These are phyloP conservation scores for Ormyrus pomaceus DNA, from an alignment of 2,888 invertebrate species.

Conservation along the genomic window DNA sequence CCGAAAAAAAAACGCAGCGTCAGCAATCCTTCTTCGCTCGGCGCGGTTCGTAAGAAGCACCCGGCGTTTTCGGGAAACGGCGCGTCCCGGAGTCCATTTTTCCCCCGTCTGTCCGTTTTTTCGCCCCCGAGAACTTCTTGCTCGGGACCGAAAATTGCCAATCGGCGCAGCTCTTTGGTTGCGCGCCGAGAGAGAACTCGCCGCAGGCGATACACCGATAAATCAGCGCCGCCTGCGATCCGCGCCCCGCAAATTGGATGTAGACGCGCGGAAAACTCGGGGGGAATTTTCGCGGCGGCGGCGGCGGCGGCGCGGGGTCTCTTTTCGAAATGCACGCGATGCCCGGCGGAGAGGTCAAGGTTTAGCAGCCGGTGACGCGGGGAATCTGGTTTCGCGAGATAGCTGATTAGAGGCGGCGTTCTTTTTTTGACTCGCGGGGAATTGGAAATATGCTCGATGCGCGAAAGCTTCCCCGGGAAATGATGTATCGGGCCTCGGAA, in stretches of 20 bases:
- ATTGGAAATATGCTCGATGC: too few relatives aligned
- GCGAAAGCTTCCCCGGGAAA: too few relatives aligned
- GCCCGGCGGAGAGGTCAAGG: slow-evolving; percentile 52
- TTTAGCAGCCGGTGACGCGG: too few relatives aligned
- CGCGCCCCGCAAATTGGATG: slow-evolving; percentile 53
- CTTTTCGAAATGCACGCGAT: slow-evolving; percentile 54
- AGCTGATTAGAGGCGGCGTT: too few relatives aligned
- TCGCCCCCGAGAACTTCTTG: not conserved
- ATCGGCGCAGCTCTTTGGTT: slow-evolving; percentile 28
- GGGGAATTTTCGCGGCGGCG: slow-evolving; percentile 40
- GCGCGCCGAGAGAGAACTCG: not conserved
- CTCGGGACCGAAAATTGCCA: slow-evolving; percentile 51
- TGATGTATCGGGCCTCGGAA: too few relatives aligned
- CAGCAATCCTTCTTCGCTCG: too few relatives aligned
- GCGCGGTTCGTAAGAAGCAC: too few relatives aligned
- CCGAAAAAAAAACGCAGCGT: too few relatives aligned
- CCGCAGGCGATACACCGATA: slow-evolving; percentile 50
- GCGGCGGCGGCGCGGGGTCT: slow-evolving; percentile 11
- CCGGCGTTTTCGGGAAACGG: too few relatives aligned
- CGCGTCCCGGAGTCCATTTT: too few relatives aligned
- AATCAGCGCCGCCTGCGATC: slow-evolving; percentile 37
- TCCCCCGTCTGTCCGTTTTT: not conserved
- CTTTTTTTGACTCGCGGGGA: too few relatives aligned
- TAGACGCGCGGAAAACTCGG: slow-evolving; percentile 55
- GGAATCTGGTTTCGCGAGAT: too few relatives aligned